Evolutionary conservation across 2,113 vertebrate genomes (phyloP).

Genomic region (Varanus komodoensis): DNA sequence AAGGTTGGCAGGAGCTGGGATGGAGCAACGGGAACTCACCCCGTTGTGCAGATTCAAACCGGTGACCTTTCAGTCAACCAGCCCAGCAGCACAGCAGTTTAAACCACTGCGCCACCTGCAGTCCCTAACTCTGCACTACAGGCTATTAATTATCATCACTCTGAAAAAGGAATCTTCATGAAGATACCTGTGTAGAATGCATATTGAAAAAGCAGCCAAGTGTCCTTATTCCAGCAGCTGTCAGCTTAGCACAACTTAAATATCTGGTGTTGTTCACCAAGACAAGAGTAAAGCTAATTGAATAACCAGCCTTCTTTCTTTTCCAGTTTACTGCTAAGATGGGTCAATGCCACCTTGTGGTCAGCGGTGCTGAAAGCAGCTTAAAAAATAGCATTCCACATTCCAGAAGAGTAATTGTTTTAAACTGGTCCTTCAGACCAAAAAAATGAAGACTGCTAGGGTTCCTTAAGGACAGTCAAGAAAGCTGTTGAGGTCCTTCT

Average conservation of each 20-base stretch:
- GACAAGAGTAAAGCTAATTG: slow-evolving; percentile 43
- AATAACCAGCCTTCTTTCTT: slow-evolving; percentile 33
- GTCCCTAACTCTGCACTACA: too few relatives aligned
- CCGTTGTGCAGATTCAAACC: too few relatives aligned
- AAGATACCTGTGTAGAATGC: background rate
- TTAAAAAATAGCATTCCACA: slow-evolving; percentile 14
- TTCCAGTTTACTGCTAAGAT: slow-evolving; percentile 42
- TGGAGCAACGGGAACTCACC: too few relatives aligned
- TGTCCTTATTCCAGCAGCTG: background rate
- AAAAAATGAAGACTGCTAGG: background rate
- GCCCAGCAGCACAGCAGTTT: too few relatives aligned
- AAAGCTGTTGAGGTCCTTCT: background rate
- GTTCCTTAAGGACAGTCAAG: background rate
- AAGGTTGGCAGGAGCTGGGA: too few relatives aligned
- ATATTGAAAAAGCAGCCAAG: background rate
- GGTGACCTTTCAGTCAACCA: too few relatives aligned
- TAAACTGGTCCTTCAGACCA: background rate
- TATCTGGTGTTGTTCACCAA: slow-evolving; percentile 46
- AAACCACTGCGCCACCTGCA: too few relatives aligned
- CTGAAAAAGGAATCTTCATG: background rate
- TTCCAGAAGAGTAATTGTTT: background rate
- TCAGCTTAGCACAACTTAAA: slow-evolving; percentile 42
- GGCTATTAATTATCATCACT: background rate
- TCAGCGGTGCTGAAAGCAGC: slow-evolving; percentile 36
- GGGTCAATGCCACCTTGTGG: slow-evolving; percentile 35